A percentile compares a stretch with the other conserved stretches of the same genome.
Evolutionary conservation across 2,888 invertebrate genomes (phyloP).

Genomic region (Tetrapedia diversipes): DNA sequence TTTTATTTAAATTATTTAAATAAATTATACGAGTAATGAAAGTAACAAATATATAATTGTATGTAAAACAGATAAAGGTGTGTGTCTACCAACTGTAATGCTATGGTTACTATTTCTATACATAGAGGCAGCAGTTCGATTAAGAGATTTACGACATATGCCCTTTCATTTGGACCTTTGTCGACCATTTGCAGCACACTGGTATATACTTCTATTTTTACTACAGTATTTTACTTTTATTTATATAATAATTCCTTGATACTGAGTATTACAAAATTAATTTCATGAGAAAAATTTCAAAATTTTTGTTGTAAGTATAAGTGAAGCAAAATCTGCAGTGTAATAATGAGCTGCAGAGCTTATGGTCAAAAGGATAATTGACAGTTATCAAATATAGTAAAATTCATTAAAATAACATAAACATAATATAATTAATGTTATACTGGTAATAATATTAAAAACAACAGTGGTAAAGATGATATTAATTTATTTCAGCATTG

Average conservation of each 20-base stretch:
- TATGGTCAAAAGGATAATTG: not conserved
- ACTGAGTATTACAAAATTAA: not conserved
- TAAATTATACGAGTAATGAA: not conserved
- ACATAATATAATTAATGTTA: not conserved
- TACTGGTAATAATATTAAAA: not conserved
- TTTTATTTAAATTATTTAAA: not conserved
- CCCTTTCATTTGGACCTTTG: conserved; percentile 95
- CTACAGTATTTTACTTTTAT: not conserved
- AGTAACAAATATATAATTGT: conserved; percentile 9
- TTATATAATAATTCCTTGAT: not conserved
- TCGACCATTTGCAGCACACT: conserved; percentile 98
- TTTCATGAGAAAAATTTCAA: not conserved
- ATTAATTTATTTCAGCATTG: conserved; percentile 86
- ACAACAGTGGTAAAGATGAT: not conserved
- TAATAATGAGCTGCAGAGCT: too few relatives aligned
- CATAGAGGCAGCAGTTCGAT: conserved; percentile 95
- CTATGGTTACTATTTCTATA: conserved; percentile 97
- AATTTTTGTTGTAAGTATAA: too few relatives aligned
- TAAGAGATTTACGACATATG: conserved; percentile 92
- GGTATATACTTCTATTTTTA: conserved; percentile 85
- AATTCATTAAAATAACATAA: not conserved
- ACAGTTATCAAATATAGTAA: not conserved
- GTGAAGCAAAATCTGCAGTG: too few relatives aligned
- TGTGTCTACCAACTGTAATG: conserved; percentile 96
- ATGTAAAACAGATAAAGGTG: conserved; percentile 89